These are phyloP conservation scores for Nestor notabilis DNA, from an alignment of 2,113 vertebrate genomes.

Conservation along the genomic window DNA sequence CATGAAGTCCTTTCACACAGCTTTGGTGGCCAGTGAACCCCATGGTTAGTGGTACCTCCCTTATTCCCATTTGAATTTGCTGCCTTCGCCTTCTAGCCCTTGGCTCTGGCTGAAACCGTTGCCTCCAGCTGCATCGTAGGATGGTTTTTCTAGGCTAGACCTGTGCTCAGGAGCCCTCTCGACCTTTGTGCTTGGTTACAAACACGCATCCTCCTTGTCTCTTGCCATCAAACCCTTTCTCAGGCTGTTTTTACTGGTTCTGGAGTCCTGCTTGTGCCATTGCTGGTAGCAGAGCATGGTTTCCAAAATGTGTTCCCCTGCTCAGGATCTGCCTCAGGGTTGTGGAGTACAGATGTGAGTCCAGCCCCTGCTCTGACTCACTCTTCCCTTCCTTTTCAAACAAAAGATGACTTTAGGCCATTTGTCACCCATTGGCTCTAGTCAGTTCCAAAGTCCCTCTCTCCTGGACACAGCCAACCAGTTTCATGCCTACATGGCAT, in stretches of 20 bases:
- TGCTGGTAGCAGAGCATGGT: neutral
- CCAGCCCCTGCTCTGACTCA: conserved; percentile 10
- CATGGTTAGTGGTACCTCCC: neutral
- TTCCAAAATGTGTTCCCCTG: neutral
- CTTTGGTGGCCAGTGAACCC: neutral
- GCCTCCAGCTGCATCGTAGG: neutral
- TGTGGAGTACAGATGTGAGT: neutral
- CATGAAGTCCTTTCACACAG: neutral
- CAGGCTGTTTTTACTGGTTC: neutral
- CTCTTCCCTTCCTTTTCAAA: neutral
- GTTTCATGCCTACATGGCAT: neutral
- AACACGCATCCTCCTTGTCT: accelerated
- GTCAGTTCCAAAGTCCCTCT: neutral
- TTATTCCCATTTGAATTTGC: neutral
- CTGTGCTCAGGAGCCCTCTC: neutral
- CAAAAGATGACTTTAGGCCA: neutral
- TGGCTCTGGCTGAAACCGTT: too few species aligned
- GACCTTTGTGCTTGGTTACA: neutral
- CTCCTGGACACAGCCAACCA: neutral
- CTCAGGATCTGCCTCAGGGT: neutral
- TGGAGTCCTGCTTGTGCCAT: neutral
- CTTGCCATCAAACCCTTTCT: neutral
- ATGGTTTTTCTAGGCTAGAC: neutral
- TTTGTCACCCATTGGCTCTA: conserved; percentile 22
- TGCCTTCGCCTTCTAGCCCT: neutral